These are phyloP conservation scores for Enteromius treurensis DNA, from an alignment of 2,797 vertebrate species.

Conservation along the genomic window DNA sequence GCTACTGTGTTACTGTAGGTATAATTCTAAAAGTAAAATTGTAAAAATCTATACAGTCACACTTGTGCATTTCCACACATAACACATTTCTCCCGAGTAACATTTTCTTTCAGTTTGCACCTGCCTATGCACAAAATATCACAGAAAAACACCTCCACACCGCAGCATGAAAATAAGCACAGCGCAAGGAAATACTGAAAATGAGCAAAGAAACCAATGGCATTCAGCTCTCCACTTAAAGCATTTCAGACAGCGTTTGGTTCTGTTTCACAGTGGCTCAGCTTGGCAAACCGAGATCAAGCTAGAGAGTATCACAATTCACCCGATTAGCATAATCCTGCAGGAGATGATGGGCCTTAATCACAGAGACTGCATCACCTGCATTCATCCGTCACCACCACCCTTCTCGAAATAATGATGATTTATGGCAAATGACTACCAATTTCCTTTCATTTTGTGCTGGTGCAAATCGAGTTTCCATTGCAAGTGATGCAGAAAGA, in stretches of 20 bases:
- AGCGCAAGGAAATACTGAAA: constrained; percentile 24
- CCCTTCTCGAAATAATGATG: neutral
- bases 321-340: constrained; percentile 55
- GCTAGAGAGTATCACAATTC: constrained; percentile 33
- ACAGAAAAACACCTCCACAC: neutral
- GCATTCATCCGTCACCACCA: constrained; percentile 27
- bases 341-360: constrained; percentile 50
- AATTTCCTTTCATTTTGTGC: neutral
- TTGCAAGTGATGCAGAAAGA: constrained; percentile 12
- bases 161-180: constrained; percentile 25
- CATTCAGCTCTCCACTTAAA: constrained; percentile 62
- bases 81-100: neutral
- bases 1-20: neutral
- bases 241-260: constrained; percentile 63
- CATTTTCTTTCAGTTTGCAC: neutral
- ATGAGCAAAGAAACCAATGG: constrained; percentile 50
- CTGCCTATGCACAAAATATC: neutral
- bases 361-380: constrained; percentile 52
- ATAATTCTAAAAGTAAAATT: neutral
- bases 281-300: constrained; percentile 55
- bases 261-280: constrained; percentile 56
- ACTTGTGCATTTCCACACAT: neutral
- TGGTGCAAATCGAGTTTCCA: neutral
- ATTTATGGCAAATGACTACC: constrained; percentile 25
- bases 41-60: neutral